Percentiles rank a stretch among this genome's conserved stretches.
These are phyloP conservation scores for Lacerta bilineata DNA, from an alignment of 2,797 vertebrate species.

Conservation along the genomic window DNA sequence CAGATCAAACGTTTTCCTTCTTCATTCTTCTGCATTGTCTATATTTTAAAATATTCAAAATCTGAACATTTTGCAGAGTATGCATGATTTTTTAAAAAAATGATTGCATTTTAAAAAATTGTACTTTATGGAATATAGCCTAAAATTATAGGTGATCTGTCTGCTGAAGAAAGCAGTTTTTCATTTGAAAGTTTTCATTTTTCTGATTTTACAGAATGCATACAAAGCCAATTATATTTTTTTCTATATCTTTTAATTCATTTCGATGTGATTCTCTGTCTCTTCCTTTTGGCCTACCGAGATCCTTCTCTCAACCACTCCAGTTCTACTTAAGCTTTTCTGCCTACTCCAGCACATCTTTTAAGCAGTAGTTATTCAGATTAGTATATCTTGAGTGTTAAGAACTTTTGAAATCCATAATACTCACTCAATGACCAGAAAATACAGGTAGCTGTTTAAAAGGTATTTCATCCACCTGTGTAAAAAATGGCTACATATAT, in stretches of 20 bases:
- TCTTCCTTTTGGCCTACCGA: neutral
- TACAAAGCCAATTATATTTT: neutral
- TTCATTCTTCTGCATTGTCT: neutral
- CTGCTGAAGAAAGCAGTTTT: neutral
- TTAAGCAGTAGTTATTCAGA: slow-evolving; percentile 32
- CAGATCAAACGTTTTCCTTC: slow-evolving; percentile 10
- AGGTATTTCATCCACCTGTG: slow-evolving; percentile 57
- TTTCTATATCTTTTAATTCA: neutral
- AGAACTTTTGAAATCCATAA: slow-evolving; percentile 32
- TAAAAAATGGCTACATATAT: slow-evolving; percentile 46
- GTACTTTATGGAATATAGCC: neutral
- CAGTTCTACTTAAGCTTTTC: slow-evolving; percentile 8
- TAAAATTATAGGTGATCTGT: neutral
- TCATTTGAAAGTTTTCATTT: neutral
- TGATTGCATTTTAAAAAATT: neutral
- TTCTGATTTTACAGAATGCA: neutral
- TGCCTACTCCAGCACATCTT: slow-evolving; percentile 32
- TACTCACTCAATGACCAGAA: slow-evolving; percentile 66
- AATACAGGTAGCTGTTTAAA: slow-evolving; percentile 55
- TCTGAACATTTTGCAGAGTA: neutral
- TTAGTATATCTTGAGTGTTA: slow-evolving; percentile 59
- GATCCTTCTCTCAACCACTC: neutral
- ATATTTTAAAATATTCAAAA: neutral
- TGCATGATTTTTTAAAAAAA: neutral
- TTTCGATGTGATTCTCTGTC: neutral